Conservation (phyloP, 2,888 invertebrate genomes). For the Drosophila borealis region DNA sequence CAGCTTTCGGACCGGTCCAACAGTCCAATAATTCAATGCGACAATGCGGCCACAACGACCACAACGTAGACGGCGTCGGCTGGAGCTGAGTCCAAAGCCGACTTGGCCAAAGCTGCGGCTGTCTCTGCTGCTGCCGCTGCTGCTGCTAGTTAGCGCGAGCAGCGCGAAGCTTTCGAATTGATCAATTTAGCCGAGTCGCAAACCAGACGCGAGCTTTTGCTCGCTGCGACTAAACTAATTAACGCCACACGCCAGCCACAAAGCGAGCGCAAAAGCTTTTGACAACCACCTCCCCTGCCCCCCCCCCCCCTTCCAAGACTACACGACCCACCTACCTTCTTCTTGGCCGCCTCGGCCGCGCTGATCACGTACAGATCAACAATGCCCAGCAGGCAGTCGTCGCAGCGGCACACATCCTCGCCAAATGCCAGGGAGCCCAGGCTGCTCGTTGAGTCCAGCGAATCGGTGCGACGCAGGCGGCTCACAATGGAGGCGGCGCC, state of each 20-base stretch:
- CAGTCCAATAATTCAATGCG: conserved; percentile 64
- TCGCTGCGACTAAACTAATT: conserved; percentile 25
- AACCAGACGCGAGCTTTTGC: conserved; percentile 51
- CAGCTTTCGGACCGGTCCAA: conserved; percentile 75
- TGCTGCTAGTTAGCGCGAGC: conserved; percentile 1
- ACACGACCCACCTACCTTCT: conserved; percentile 87
- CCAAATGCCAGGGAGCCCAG: conserved; percentile 88
- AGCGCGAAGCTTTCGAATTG: conserved; percentile 40
- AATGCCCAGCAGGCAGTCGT: conserved; percentile 93
- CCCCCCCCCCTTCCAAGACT: conserved; percentile 61
- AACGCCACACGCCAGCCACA: not conserved
- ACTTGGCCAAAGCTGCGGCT: conserved; percentile 45
- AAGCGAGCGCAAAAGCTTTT: conserved; percentile 78
- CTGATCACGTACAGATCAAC: conserved; percentile 90
- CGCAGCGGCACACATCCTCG: conserved; percentile 92
- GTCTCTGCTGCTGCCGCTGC: conserved; percentile 5
- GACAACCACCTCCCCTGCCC: no score
- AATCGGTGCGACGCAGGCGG: conserved; percentile 89
- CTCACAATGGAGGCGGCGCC: conserved; percentile 82
- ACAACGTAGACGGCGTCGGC: conserved; percentile 2
- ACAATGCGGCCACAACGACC: conserved; percentile 28
- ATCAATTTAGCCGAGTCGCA: conserved; percentile 44
- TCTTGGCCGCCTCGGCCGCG: conserved; percentile 86
- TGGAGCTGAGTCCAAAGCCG: conserved; percentile 30
- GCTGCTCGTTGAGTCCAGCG: conserved; percentile 91